Conservation (phyloP, 2,113 vertebrate genomes). For the Perca flavescens region DNA sequence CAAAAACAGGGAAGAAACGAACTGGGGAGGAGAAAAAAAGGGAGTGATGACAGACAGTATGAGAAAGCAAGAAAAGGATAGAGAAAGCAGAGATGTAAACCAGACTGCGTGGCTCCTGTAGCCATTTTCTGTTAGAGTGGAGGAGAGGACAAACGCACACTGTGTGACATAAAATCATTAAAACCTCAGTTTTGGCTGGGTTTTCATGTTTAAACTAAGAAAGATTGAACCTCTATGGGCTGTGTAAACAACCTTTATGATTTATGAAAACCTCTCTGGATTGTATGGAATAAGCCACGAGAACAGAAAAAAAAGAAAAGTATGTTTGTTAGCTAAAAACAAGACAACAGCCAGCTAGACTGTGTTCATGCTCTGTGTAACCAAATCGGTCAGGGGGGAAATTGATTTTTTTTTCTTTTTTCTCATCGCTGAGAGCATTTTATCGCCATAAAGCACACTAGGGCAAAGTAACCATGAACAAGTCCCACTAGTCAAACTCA, state of each 20-base stretch:
- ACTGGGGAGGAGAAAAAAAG: constrained; percentile 32
- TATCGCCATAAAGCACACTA: constrained; percentile 77
- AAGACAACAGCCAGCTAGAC: constrained; percentile 41
- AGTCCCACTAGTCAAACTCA: constrained; percentile 74
- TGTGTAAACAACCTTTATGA: not conserved
- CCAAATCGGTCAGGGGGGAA: constrained; percentile 78
- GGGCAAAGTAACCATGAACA: constrained; percentile 80
- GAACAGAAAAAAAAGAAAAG: constrained; percentile 24
- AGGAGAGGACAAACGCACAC: constrained; percentile 17
- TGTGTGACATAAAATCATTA: constrained; percentile 22
- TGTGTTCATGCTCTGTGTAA: constrained; percentile 61
- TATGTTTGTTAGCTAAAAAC: constrained; percentile 47
- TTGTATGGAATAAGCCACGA: constrained; percentile 35
- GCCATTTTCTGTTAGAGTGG: constrained; percentile 12
- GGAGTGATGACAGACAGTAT: constrained; percentile 46
- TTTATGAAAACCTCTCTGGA: constrained; percentile 23
- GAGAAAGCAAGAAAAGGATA: constrained; percentile 22
- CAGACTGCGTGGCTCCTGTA: constrained; percentile 43
- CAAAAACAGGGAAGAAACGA: constrained; percentile 30
- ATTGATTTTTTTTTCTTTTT: constrained; percentile 78
- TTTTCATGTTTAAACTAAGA: constrained; percentile 13
- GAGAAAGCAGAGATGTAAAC: constrained; percentile 48
- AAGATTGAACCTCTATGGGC: constrained; percentile 8
- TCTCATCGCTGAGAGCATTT: constrained; percentile 65
- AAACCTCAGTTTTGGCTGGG: constrained; percentile 2